Base-by-base conservation (phyloP, 1,140 invertebrate genomes). In the Rhopalosiphum maidis region DNA sequence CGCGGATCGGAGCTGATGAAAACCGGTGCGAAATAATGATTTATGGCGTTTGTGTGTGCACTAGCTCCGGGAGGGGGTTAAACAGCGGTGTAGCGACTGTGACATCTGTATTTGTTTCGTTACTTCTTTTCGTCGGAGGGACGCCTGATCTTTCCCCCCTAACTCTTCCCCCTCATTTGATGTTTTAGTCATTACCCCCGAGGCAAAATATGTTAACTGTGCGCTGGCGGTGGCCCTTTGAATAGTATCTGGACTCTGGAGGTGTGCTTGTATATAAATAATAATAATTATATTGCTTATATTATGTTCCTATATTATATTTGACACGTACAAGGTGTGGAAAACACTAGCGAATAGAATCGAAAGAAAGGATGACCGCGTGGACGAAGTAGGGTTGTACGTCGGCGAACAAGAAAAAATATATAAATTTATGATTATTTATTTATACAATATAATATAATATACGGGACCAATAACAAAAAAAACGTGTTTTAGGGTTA, bases 401-500 rank as follows among this genome's bases (percentile, higher is more conserved):
- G 41, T 93, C 9, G 22, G 11, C 15, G 15, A 51, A 35, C 25
- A 85, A 86, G 82, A 86, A 83, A 83, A 51, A 85, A 51, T 35
- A 46, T 30, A 90, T 54, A 60, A 54, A 43, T 91, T 21, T 77
- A 91, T 77, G 60, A 77, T 82, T 60, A 83, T 51, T 93, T 92
- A 85, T 83, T 82, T 89, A 41, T 90, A 41, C 3, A 41, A 41
- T 41, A 41, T 41, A 41, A 41, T 41, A 60, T 90, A 41, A 60
- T 55, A 68, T 43, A 55, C 18, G 18, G 35, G 48, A 43, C 37
- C 82, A 86, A 55, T 85, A 93, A 93, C 91, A 92, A 85, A 46
- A 86, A 93, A 86, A 93, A 93, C 91, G 48, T 93, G 91, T 93
- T 86, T 93, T 37, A 51, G 82, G 91, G 91, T 93, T 93, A 93